These are phyloP conservation scores for Latrodectus hesperus DNA, from an alignment of 2,888 invertebrate species.

Conservation along the genomic window DNA sequence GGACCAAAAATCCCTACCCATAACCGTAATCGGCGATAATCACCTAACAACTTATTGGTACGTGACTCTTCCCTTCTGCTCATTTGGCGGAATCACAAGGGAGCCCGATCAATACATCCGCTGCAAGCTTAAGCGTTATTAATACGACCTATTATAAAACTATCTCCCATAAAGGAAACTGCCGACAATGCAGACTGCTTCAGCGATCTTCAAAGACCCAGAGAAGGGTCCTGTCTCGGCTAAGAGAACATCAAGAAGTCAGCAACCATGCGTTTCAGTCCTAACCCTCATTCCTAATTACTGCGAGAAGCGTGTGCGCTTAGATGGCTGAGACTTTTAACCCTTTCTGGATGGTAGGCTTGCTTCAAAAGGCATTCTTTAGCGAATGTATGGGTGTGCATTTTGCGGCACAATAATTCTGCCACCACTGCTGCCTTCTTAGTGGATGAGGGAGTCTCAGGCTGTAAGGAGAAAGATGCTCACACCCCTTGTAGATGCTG, in stretches of 20 bases:
- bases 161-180: constrained; percentile 24
- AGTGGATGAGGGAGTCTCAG: too few species aligned
- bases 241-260: background rate
- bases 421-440: too few species aligned
- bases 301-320: background rate
- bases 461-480: too few species aligned
- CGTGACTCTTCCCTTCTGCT: background rate
- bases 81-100: background rate
- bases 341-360: constrained; percentile 47
- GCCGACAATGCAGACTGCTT: constrained; percentile 30
- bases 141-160: constrained; percentile 46
- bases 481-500: too few species aligned
- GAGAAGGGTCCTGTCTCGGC: background rate
- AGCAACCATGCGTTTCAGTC: constrained; percentile 19
- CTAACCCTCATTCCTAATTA: background rate
- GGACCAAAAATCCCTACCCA: too few species aligned
- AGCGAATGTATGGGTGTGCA: too few species aligned
- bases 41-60: background rate
- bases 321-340: constrained; percentile 26
- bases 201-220: constrained; percentile 9
- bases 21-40: background rate
- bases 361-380: constrained; percentile 49
- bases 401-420: too few species aligned
- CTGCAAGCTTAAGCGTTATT: constrained; percentile 46
- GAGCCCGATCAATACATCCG: constrained; percentile 23